Evolutionary conservation across 2,797 vertebrate species (phyloP), one percentile per base, ranked within the genome.

Genomic region (Anguilla pacifica): DNA sequence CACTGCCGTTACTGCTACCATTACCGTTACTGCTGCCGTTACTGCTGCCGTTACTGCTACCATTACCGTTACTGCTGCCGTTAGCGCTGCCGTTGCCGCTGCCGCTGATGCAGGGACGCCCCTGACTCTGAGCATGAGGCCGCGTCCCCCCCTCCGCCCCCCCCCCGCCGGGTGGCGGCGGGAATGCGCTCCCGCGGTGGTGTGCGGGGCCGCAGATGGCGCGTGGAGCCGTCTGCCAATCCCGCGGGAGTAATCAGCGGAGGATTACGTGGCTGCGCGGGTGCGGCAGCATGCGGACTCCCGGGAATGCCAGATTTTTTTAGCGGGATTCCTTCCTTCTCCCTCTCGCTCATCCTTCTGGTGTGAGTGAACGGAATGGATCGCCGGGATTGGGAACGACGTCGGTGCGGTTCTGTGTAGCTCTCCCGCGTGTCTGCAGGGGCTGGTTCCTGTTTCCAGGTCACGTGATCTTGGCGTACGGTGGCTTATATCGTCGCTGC

Each of bases 181-280:
- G 79, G 46, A 46, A 25, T 51, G 53, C 4, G 15, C 15, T 57
- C 51, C 28, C n/a, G 55, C 82, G 5, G 35, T 0, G 82, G 43
- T n/a, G 53, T 39, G 57, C 10, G 11, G 4, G n/a, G 64, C 15
- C 31, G 28, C 51, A 55, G 53, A 39, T 31, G 85, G 49, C 0
- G 72, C n/a, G 70, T 61, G 51, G 85, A 35, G 61, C 13, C 31
- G 39, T 25, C 85, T 28, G 43, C 85, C 85, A 70, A 79, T 57
- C 85, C 85, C 49, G 39, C 22, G 85, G 43, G 85, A 51, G 39
- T 51, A 72, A 72, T 51, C 22, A 70, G 61, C 25, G 43, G 9
- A 46, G n/a, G 85, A 72, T 86, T 70, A 53, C 31, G 46, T 35
- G 85, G 85, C 61, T 28, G 61, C 2, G 3, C 51, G 43, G 25